A percentile compares a stretch with the other conserved stretches of the same genome.
phyloP scores from a whole-genome alignment of 2,797 vertebrate species.

The Tauraco hartlaubi region DNA sequence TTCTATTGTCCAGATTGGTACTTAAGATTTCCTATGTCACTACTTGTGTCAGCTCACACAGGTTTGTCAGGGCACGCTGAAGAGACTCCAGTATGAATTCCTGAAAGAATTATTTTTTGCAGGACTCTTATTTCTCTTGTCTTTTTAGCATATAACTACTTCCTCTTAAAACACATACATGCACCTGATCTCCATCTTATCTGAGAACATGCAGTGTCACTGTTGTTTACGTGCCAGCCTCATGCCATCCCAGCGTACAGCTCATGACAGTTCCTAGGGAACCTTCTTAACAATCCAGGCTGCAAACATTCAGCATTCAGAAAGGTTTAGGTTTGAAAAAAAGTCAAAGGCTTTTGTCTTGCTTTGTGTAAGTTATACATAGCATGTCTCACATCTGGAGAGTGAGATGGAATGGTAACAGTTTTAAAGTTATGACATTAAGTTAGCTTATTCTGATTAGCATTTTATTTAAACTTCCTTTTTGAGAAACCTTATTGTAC shows the following conservation, averaged over 20 bases:
- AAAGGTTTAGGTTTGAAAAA: neutral
- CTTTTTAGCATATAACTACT: neutral
- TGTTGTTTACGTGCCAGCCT: neutral
- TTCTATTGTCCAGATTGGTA: accelerated
- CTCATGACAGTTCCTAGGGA: accelerated
- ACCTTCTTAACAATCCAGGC: neutral
- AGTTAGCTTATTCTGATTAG: neutral
- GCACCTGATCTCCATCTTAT: accelerated
- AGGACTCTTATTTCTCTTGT: neutral
- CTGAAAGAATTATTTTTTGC: neutral
- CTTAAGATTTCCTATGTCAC: neutral
- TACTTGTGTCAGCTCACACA: neutral
- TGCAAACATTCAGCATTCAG: neutral
- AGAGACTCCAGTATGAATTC: neutral
- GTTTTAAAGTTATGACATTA: neutral
- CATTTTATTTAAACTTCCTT: neutral
- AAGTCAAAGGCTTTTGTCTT: neutral
- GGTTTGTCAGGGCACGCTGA: accelerated
- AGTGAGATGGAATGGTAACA: neutral
- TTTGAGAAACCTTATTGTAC: neutral
- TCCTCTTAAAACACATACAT: neutral
- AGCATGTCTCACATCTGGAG: neutral
- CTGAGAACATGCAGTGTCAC: neutral
- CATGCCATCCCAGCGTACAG: neutral
- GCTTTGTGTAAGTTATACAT: neutral